phyloP scores from a whole-genome alignment of 2,113 vertebrate genomes.

The Mus pahari region DNA sequence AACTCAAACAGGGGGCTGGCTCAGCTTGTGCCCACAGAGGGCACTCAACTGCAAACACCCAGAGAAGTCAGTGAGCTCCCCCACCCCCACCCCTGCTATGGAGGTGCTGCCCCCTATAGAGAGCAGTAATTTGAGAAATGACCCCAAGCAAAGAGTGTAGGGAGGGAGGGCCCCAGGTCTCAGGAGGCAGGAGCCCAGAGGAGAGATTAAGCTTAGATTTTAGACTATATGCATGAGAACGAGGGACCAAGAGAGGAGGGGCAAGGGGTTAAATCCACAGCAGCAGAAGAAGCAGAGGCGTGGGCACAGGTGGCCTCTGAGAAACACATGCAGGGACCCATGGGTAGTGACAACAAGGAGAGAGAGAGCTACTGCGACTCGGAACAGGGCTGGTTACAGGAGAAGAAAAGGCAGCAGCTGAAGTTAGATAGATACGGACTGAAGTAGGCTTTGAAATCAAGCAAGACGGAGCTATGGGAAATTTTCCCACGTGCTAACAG shows the following conservation, averaged over 20 bases:
- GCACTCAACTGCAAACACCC: too few species aligned
- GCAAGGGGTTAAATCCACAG: accelerated
- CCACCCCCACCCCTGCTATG: too few species aligned
- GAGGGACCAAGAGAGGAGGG: neutral
- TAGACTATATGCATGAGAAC: too few species aligned
- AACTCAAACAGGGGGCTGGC: neutral
- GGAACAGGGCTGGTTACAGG: neutral
- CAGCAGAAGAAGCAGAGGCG: neutral
- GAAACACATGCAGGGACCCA: neutral
- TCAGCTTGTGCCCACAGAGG: neutral
- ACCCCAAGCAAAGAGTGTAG: too few species aligned
- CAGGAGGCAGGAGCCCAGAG: neutral
- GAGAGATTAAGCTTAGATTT: neutral
- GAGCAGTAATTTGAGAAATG: accelerated
- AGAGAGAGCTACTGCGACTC: accelerated
- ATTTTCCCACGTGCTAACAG: too few species aligned
- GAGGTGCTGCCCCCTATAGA: accelerated
- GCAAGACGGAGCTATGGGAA: neutral
- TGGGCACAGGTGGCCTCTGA: accelerated
- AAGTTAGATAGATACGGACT: neutral
- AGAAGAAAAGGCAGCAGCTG: neutral
- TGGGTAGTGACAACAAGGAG: accelerated
- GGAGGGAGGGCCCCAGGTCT: neutral
- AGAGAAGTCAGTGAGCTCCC: neutral
- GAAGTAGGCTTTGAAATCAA: neutral